A percentile compares a stretch with the other conserved stretches of the same genome.
Conservation (phyloP, 2,888 invertebrate species). For the Lepidochrysops patricia region DNA sequence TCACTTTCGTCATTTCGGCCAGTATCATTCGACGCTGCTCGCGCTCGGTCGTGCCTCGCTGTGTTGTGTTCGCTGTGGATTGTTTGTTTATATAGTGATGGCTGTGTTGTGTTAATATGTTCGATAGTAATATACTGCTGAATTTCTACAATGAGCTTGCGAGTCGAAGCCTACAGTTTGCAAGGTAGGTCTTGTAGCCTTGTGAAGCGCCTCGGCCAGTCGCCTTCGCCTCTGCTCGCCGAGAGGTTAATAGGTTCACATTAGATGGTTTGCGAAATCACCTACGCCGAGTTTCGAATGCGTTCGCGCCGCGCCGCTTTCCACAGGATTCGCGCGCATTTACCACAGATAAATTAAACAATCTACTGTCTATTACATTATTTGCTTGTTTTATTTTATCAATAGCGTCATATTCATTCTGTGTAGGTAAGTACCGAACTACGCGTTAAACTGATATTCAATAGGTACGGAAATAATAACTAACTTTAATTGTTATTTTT, state of each 20-base stretch:
- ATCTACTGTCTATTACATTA: background rate
- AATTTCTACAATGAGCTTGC: slow-evolving; percentile 73
- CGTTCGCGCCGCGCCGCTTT: slow-evolving; percentile 56
- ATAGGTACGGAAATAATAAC: too few species aligned
- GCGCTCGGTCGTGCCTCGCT: slow-evolving; percentile 72
- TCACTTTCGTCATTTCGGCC: slow-evolving; percentile 75
- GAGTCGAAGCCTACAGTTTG: slow-evolving; percentile 71
- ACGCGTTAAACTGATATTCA: too few species aligned
- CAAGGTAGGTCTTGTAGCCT: slow-evolving; percentile 69
- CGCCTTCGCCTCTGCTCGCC: slow-evolving; percentile 68
- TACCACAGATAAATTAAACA: slow-evolving; percentile 23
- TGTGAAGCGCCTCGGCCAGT: slow-evolving; percentile 72
- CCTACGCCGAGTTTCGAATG: slow-evolving; percentile 48
- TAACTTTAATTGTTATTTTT: background rate
- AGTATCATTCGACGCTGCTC: slow-evolving; percentile 72
- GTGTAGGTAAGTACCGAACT: too few species aligned
- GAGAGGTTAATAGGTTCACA: slow-evolving; percentile 75
- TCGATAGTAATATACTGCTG: slow-evolving; percentile 65
- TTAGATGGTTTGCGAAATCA: slow-evolving; percentile 72
- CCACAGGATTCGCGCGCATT: slow-evolving; percentile 64
- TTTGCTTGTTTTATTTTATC: background rate
- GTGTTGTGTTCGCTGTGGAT: slow-evolving; percentile 66
- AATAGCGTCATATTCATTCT: background rate
- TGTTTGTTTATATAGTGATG: slow-evolving; percentile 63
- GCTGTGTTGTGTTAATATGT: slow-evolving; percentile 74